A percentile compares a stretch with the other conserved stretches of the same genome.
Conservation (phyloP, 2,797 vertebrate species). For the Macrochelys suwanniensis region DNA sequence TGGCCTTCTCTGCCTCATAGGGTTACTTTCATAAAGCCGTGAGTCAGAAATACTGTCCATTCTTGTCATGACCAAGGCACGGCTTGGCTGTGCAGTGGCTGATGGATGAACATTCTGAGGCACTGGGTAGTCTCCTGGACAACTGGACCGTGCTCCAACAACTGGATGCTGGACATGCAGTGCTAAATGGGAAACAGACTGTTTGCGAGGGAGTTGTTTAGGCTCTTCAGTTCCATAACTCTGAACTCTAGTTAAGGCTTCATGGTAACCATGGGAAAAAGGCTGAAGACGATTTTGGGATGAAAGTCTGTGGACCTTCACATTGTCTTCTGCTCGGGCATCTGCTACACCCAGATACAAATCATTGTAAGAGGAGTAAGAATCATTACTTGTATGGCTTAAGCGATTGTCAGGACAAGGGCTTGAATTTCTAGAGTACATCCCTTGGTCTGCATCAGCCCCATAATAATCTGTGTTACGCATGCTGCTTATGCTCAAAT, state of each 20-base stretch:
- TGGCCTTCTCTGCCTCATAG: slow-evolving; percentile 92
- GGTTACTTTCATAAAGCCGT: slow-evolving; percentile 96
- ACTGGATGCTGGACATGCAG: slow-evolving; percentile 91
- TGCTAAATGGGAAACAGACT: slow-evolving; percentile 89
- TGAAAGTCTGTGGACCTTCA: slow-evolving; percentile 89
- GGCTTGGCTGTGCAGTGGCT: slow-evolving; percentile 89
- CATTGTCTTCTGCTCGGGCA: slow-evolving; percentile 90
- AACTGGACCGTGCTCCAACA: slow-evolving; percentile 92
- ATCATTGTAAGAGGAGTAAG: slow-evolving; percentile 95
- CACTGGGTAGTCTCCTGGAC: slow-evolving; percentile 94
- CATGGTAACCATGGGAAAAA: slow-evolving; percentile 95
- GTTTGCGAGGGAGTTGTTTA: slow-evolving; percentile 91
- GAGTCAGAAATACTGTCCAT: slow-evolving; percentile 99
- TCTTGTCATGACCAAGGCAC: slow-evolving; percentile 97
- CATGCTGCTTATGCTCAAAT: slow-evolving; percentile 93
- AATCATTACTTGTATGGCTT: slow-evolving; percentile 95
- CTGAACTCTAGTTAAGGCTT: slow-evolving; percentile 92
- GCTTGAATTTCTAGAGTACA: slow-evolving; percentile 91
- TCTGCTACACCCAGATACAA: slow-evolving; percentile 94
- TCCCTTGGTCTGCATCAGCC: slow-evolving; percentile 90
- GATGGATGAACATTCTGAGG: slow-evolving; percentile 90
- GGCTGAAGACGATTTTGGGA: slow-evolving; percentile 91
- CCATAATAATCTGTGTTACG: slow-evolving; percentile 96
- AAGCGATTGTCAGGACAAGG: slow-evolving; percentile 93
- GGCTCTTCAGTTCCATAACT: slow-evolving; percentile 95